A percentile compares a stretch with the other conserved stretches of the same genome.
phyloP scores from a whole-genome alignment of 1,140 invertebrate genomes.

The Drosophila lacteicornis region DNA sequence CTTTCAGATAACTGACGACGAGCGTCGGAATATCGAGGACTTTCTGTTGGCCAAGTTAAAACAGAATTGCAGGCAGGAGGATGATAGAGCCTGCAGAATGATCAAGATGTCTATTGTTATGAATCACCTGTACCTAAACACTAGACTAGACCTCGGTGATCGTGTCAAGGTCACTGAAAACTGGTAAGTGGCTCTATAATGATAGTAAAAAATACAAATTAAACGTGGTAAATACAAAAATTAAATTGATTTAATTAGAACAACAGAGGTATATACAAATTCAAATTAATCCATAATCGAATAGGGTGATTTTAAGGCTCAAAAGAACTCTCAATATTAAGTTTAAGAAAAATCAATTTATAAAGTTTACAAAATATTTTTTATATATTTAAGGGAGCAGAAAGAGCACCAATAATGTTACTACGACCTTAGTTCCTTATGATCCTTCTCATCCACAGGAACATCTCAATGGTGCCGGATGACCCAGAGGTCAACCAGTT shows the following conservation, averaged over 20 bases:
- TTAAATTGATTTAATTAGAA: no score
- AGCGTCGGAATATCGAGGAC: slow-evolving; percentile 87
- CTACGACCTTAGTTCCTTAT: no score
- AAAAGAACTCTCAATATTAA: no score
- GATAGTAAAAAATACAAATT: no score
- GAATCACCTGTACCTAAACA: slow-evolving; percentile 92
- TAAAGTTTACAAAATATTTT: background rate
- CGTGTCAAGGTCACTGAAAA: slow-evolving; percentile 91
- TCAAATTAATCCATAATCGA: no score
- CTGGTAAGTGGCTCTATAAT: slow-evolving; percentile 83
- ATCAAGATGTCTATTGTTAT: slow-evolving; percentile 92
- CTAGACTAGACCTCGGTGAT: slow-evolving; percentile 90
- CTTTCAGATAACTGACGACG: slow-evolving; percentile 68
- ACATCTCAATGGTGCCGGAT: slow-evolving; percentile 70
- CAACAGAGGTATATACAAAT: no score
- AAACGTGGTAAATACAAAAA: no score
- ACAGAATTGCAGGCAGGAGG: slow-evolving; percentile 90
- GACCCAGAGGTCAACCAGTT: slow-evolving; percentile 79
- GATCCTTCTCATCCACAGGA: slow-evolving; percentile 31
- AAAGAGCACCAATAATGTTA: no score
- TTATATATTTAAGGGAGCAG: no score
- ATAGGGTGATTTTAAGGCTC: no score
- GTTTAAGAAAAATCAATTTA: background rate
- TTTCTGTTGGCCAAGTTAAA: slow-evolving; percentile 90
- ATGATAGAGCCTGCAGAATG: slow-evolving; percentile 92